A percentile compares a stretch with the other conserved stretches of the same genome.
phyloP scores from a whole-genome alignment of 2,888 invertebrate genomes.

The Macropis europaea region DNA sequence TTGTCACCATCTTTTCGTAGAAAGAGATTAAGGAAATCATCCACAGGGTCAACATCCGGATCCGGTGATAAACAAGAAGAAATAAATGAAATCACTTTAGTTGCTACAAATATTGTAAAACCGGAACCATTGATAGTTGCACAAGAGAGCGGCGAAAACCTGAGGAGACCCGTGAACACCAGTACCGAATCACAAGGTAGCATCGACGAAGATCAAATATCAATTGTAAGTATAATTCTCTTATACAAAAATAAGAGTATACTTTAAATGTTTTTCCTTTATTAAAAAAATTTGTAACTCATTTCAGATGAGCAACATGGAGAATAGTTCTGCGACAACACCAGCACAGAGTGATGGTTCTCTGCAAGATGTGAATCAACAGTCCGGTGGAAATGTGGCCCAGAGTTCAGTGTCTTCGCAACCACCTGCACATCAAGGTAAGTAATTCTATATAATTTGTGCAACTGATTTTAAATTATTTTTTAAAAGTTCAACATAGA shows the following conservation, averaged over 20 bases:
- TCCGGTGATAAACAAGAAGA: constrained; percentile 75
- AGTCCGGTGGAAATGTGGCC: constrained; percentile 68
- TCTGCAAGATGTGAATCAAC: constrained; percentile 75
- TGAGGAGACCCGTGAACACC: constrained; percentile 71
- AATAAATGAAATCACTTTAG: constrained; percentile 75
- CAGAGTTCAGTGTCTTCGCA: constrained; percentile 73
- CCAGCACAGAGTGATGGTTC: constrained; percentile 74
- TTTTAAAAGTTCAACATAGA: neutral
- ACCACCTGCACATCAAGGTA: constrained; percentile 75
- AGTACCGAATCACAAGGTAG: constrained; percentile 76
- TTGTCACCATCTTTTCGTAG: constrained; percentile 83
- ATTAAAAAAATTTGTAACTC: neutral
- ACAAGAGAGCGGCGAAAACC: constrained; percentile 69
- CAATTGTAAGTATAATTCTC: constrained; percentile 68
- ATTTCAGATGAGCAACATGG: constrained; percentile 76
- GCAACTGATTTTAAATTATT: neutral
- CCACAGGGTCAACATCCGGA: constrained; percentile 82
- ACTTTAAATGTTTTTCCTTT: neutral
- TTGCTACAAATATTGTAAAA: constrained; percentile 76
- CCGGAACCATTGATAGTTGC: constrained; percentile 73
- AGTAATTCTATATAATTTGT: constrained; percentile 45
- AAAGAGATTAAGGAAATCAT: constrained; percentile 85
- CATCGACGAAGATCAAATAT: constrained; percentile 77
- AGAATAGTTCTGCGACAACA: constrained; percentile 73
- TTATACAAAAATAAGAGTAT: neutral